phyloP scores from a whole-genome alignment of 2,888 invertebrate genomes.

The Cryptophagus acutangulus region DNA sequence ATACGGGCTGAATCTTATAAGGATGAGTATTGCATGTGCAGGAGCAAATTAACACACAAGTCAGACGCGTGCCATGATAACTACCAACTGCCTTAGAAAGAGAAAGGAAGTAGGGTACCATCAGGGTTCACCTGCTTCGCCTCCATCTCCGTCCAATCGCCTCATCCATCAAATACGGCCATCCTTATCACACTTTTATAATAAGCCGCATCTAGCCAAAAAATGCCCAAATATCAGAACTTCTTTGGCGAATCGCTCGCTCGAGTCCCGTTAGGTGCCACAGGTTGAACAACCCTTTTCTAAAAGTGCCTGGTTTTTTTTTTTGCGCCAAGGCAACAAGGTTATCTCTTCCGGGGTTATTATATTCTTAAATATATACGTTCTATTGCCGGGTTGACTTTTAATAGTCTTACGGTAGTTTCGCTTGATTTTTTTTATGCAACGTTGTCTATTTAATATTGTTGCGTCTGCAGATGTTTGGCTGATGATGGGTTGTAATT shows the following conservation, averaged over 20 bases:
- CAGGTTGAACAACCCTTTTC: conserved; percentile 45
- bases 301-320: too few species aligned
- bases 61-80: conserved; percentile 42
- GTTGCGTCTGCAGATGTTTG: too few species aligned
- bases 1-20: too few species aligned
- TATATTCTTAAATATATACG: too few species aligned
- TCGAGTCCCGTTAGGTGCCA: conserved; percentile 39
- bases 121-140: conserved; percentile 35
- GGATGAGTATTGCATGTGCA: conserved; percentile 6
- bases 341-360: conserved; percentile 38
- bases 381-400: too few species aligned
- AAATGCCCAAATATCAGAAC: conserved; percentile 32
- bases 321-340: conserved; percentile 27
- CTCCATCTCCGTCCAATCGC: conserved; percentile 26
- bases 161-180: too few species aligned
- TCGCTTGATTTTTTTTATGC: too few species aligned
- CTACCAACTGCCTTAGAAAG: conserved; percentile 41
- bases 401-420: too few species aligned
- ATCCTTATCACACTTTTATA: not conserved
- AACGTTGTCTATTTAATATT: too few species aligned
- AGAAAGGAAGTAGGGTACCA: conserved; percentile 38
- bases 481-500: too few species aligned
- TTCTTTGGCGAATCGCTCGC: conserved; percentile 39
- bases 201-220: conserved; percentile 24
- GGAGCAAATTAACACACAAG: conserved; percentile 32